A percentile compares a stretch with the other conserved stretches of the same genome.
phyloP scores from a whole-genome alignment of 1,140 invertebrate genomes.

The Aphelenchoides fujianensis region DNA sequence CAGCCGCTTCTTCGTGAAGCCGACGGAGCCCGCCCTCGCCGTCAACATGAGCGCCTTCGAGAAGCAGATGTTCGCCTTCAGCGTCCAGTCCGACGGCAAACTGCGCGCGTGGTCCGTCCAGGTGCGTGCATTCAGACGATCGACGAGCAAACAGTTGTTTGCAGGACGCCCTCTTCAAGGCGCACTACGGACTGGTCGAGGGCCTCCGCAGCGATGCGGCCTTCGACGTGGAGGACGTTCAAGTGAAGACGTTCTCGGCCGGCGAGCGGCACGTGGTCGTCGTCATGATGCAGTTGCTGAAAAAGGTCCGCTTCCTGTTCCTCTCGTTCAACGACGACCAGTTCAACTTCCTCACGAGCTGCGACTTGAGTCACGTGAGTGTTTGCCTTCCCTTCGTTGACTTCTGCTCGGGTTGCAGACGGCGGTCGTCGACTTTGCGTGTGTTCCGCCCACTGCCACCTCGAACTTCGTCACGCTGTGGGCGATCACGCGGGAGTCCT shows the following conservation, averaged over 20 bases:
- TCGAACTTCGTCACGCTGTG: neutral
- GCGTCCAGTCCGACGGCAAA: constrained; percentile 3
- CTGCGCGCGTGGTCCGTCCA: neutral
- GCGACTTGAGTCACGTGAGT: constrained; percentile 1
- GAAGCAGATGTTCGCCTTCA: neutral
- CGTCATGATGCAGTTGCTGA: constrained; percentile 17
- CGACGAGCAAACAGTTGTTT: neutral
- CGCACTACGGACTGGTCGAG: neutral
- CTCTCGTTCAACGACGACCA: neutral
- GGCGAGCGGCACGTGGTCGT: neutral
- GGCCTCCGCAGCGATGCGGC: neutral
- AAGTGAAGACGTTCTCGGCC: neutral
- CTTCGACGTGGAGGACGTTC: constrained; percentile 8
- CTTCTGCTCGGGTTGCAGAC: neutral
- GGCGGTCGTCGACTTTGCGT: constrained; percentile 13
- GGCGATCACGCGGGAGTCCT: constrained; percentile 16
- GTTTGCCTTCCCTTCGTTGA: neutral
- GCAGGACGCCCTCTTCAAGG: constrained; percentile 6
- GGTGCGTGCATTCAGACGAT: neutral
- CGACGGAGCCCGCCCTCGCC: neutral
- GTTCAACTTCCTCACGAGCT: neutral
- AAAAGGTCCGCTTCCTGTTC: constrained; percentile 11
- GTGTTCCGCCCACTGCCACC: neutral
- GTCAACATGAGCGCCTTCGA: neutral
- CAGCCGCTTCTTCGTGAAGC: neutral